phyloP scores from a whole-genome alignment of 1,140 invertebrate species.

The Drosophila nannoptera region DNA sequence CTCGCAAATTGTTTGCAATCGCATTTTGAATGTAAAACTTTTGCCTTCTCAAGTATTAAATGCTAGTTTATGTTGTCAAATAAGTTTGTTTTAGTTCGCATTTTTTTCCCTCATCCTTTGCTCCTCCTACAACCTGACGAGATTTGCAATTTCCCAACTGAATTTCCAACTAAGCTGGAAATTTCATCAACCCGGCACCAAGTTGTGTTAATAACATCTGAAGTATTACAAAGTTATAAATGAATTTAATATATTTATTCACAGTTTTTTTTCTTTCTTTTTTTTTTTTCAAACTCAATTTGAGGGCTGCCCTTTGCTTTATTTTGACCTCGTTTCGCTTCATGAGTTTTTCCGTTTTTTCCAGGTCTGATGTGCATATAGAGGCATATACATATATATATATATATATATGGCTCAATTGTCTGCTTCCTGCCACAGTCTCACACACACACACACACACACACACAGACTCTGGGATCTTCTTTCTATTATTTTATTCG shows the following conservation, averaged over 20 bases:
- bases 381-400: not conserved
- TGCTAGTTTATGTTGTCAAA: constrained; percentile 15
- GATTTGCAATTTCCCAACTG: constrained; percentile 7
- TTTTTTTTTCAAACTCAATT: not conserved
- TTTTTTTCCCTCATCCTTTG: not conserved
- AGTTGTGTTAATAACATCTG: constrained; percentile 15
- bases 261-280: not conserved
- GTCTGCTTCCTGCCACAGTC: not conserved
- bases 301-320: not conserved
- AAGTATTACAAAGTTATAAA: constrained; percentile 21
- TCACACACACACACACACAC: not conserved
- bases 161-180: constrained; percentile 8
- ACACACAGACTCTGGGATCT: not conserved
- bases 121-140: not conserved
- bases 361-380: not conserved
- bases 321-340: constrained; percentile 10
- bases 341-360: constrained; percentile 4
- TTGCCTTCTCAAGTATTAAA: constrained; percentile 15
- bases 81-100: constrained; percentile 6
- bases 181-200: constrained; percentile 1
- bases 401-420: not conserved
- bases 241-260: constrained; percentile 7
- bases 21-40: constrained; percentile 27
- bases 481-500: constrained; percentile 1
- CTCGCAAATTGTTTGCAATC: constrained; percentile 16